A percentile compares a stretch with the other conserved stretches of the same genome.
Evolutionary conservation across 2,888 invertebrate species (phyloP).

Genomic region (Boloria selene): DNA sequence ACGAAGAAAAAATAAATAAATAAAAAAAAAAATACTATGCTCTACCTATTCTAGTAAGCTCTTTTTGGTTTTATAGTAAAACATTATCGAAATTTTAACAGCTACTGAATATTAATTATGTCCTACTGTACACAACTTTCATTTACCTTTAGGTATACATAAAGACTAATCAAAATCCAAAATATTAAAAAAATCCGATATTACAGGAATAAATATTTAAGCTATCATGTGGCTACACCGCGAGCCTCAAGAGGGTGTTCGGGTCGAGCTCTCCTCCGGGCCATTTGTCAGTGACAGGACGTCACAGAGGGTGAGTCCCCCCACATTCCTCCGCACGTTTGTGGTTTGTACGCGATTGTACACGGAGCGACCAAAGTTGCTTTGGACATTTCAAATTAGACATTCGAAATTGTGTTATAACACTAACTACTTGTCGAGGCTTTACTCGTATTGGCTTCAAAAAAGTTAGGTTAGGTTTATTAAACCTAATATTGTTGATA

Average conservation of each 20-base stretch:
- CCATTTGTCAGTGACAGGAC: conserved; percentile 82
- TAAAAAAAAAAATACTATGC: no score
- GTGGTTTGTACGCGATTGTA: conserved; percentile 68
- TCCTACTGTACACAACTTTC: no score
- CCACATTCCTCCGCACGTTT: conserved; percentile 60
- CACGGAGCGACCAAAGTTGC: conserved; percentile 47
- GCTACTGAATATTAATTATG: no score
- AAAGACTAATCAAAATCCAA: no score
- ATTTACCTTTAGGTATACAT: no score
- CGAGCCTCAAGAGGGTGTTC: conserved; percentile 68
- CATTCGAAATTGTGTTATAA: neutral
- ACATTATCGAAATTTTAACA: no score
- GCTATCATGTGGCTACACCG: conserved; percentile 38
- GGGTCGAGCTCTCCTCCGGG: conserved; percentile 78
- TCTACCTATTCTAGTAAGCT: no score
- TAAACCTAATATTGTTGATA: no score
- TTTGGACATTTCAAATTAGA: conserved; percentile 39
- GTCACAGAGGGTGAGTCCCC: conserved; percentile 56
- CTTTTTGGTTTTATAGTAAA: no score
- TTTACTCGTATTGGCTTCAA: neutral
- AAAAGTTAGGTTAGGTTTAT: no score
- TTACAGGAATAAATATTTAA: conserved; percentile 26
- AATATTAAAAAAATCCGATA: neutral
- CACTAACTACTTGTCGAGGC: neutral
- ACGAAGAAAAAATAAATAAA: no score